Evolutionary conservation across 2,888 invertebrate genomes (phyloP).

Genomic region (Amblyjoppa fuscipennis): DNA sequence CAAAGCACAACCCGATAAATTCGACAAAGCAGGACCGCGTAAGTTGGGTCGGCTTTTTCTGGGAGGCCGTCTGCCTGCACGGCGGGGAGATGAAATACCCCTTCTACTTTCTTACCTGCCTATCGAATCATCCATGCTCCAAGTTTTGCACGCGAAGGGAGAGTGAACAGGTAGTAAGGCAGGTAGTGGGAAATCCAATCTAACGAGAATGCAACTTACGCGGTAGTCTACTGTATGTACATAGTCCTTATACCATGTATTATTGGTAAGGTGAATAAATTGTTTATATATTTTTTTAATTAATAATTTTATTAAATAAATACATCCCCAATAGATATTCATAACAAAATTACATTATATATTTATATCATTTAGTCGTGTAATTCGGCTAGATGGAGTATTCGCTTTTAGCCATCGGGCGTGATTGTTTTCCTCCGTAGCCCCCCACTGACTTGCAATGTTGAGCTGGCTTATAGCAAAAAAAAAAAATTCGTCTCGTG

Average conservation of each 20-base stretch:
- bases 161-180: too few species aligned
- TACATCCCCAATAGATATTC: conserved; percentile 75
- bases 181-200: too few species aligned
- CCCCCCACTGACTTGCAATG: not conserved
- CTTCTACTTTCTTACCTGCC: too few species aligned
- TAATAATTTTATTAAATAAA: conserved; percentile 83
- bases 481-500: not conserved
- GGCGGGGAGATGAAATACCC: too few species aligned
- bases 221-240: conserved; percentile 11
- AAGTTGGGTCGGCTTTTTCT: too few species aligned
- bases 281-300: conserved; percentile 71
- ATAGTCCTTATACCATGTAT: conserved; percentile 23
- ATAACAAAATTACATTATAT: conserved; percentile 68
- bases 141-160: too few species aligned
- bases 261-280: conserved; percentile 19
- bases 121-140: too few species aligned
- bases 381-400: conserved; percentile 49
- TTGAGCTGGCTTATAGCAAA: conserved; percentile 5
- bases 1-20: too few species aligned
- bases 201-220: not conserved
- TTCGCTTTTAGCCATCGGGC: not conserved
- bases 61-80: too few species aligned
- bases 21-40: too few species aligned
- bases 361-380: conserved; percentile 46
- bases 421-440: not conserved